Conservation (phyloP, 2,113 vertebrate species). For the mouse (Mus musculus) region GRCm39 chr1:163738001-163738500, state of each 20-base stretch:
- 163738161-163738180: background rate
- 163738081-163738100: slow-evolving; percentile 67
- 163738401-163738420: background rate
- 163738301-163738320: slow-evolving; percentile 13
- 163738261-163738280: background rate
- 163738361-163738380: slow-evolving; percentile 36
- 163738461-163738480: background rate
- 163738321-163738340: background rate
- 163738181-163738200: background rate
- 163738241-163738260: slow-evolving; percentile 10
- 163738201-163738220: background rate
- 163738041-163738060: slow-evolving; percentile 43
- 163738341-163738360: background rate
- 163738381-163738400: background rate
- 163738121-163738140: slow-evolving; percentile 4
- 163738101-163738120: slow-evolving; percentile 81
- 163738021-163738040: too few relatives aligned
- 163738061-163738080: background rate
- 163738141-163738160: background rate
- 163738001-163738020: too few relatives aligned
- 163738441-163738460: background rate
- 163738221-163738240: background rate
- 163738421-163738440: background rate
- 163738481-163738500: background rate
- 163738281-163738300: background rate